Base-by-base conservation (phyloP, 1,140 invertebrate species). In the Ptiloglossa arizonensis region DNA sequence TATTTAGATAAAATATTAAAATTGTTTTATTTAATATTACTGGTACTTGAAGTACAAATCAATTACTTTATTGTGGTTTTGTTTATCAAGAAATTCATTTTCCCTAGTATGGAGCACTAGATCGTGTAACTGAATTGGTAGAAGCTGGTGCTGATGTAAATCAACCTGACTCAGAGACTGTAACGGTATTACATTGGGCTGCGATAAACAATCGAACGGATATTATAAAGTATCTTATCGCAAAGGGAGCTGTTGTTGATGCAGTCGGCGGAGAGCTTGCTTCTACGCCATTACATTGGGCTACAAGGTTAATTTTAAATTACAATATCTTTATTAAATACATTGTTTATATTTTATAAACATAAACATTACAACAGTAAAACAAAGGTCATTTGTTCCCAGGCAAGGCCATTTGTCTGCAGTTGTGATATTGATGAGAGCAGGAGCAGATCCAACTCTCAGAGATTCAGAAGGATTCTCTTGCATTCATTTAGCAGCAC, bases 241-340 rank as follows among this genome's bases (percentile, higher is more conserved):
- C 95, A 44, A 97, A 97, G 91, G 98, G 97, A 57, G 98, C 98
- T 9, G 94, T 95, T 64, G 96, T 99, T 1, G 98, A 99, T 94
- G 97, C 97, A 1, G 94, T 99, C 73, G 99, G 99, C 60, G 99
- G 99, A 38, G 98, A 99, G 91, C 93, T 99, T 11, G 95, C 96
- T 83, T 98, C 98, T 1, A 99, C 99, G 8, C 98, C 99, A 24
- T 92, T 99, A 66, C 98, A 99, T 92, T 99, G 99, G 99, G 98
- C 98, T 1, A 97, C 97, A 67, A 95, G 97, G 94, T 95, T 89
- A 78, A 66, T 66, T 52, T 52, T 19, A 27, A 52, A 1, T 48
- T 38, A 22, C 8, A 57, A 5, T 24, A 38, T 41, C n/a, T 35
- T 41, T 32, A 24, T 27, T 52, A 15, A 64, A 38, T 35, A 35